Conservation (phyloP, 1,140 invertebrate genomes). For the Venturia canescens region DNA sequence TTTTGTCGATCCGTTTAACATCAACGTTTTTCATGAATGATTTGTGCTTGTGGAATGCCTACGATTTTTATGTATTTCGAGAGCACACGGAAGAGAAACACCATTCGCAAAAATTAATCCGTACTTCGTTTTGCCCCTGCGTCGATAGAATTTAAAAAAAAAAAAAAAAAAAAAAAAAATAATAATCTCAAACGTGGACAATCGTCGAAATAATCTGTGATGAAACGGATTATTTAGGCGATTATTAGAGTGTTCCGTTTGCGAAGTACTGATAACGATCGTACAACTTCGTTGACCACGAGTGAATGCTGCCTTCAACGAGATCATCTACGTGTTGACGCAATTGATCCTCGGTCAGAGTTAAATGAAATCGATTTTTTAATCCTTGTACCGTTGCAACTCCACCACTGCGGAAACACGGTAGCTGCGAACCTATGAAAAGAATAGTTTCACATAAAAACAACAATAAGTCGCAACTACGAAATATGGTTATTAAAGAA, state of each 20-base stretch:
- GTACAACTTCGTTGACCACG: slow-evolving; percentile 97
- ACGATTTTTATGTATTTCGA: slow-evolving; percentile 60
- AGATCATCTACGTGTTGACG: slow-evolving; percentile 93
- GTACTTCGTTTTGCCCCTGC: slow-evolving; percentile 18
- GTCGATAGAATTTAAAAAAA: background rate
- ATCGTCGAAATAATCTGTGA: slow-evolving; percentile 29
- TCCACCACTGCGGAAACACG: slow-evolving; percentile 94
- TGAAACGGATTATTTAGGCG: slow-evolving; percentile 43
- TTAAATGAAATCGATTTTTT: slow-evolving; percentile 95
- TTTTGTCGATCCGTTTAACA: slow-evolving; percentile 49
- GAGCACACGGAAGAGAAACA: slow-evolving; percentile 58
- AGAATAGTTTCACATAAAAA: slow-evolving; percentile 12
- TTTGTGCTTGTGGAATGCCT: slow-evolving; percentile 68
- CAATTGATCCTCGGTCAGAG: slow-evolving; percentile 96
- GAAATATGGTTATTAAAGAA: background rate
- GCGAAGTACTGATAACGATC: slow-evolving; percentile 99
- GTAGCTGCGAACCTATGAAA: slow-evolving; percentile 91
- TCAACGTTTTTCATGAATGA: slow-evolving; percentile 42
- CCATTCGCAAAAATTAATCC: slow-evolving; percentile 41
- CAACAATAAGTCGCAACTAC: background rate
- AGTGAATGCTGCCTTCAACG: slow-evolving; percentile 96
- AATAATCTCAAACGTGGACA: slow-evolving; percentile 14
- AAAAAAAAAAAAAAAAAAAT: background rate
- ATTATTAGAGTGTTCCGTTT: slow-evolving; percentile 92
- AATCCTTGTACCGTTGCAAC: slow-evolving; percentile 90